These are phyloP conservation scores for Danaus chrysippus DNA, from an alignment of 2,888 invertebrate genomes.

Conservation along the genomic window DNA sequence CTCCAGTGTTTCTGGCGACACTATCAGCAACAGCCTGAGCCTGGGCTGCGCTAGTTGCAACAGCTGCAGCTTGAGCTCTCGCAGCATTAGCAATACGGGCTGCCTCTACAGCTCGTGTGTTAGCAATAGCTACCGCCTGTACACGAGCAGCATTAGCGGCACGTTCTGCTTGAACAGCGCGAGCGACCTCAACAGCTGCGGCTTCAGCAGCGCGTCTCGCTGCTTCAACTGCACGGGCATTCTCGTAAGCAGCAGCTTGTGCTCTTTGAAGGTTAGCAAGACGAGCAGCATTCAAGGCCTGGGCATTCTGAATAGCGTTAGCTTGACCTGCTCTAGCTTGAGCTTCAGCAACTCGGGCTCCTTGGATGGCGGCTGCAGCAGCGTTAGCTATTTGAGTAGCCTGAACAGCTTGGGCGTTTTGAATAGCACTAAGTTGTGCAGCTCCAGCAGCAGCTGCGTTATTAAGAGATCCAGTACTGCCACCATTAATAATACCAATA, in stretches of 20 bases:
- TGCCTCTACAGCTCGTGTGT: slow-evolving; percentile 67
- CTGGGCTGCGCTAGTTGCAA: slow-evolving; percentile 57
- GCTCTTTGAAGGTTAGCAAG: slow-evolving; percentile 67
- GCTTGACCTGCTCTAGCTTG: slow-evolving; percentile 65
- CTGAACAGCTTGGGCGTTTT: slow-evolving; percentile 71
- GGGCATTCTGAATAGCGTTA: slow-evolving; percentile 67
- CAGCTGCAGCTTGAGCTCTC: slow-evolving; percentile 55
- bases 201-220: slow-evolving; percentile 62
- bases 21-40: slow-evolving; percentile 62
- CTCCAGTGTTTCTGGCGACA: slow-evolving; percentile 59
- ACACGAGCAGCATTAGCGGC: slow-evolving; percentile 66
- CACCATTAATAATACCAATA: slow-evolving; percentile 30
- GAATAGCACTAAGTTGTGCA: slow-evolving; percentile 68
- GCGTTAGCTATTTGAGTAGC: slow-evolving; percentile 66
- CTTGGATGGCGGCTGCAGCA: slow-evolving; percentile 70
- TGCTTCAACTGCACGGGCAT: slow-evolving; percentile 65
- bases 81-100: slow-evolving; percentile 66
- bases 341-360: slow-evolving; percentile 64
- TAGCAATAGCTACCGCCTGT: slow-evolving; percentile 66
- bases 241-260: slow-evolving; percentile 67
- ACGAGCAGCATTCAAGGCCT: slow-evolving; percentile 65
- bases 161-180: slow-evolving; percentile 59
- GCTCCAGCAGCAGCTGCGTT: slow-evolving; percentile 66
- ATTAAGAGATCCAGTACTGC: slow-evolving; percentile 57
- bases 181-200: slow-evolving; percentile 51